Conservation (phyloP, 2,888 invertebrate species). For the Acanthacorydalis orientalis region DNA sequence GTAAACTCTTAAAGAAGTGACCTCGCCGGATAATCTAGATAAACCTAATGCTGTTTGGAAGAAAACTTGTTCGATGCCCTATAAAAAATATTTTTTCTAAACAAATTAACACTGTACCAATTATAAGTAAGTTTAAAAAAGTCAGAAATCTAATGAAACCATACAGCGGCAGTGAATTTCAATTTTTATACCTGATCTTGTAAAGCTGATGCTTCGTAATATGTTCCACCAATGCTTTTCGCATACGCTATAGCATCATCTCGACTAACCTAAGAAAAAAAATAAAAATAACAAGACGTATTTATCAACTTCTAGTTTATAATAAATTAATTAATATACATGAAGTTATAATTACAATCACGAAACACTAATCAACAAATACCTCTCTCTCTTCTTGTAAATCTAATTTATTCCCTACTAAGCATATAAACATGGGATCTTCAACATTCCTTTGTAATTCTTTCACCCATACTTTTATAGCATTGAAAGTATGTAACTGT, state of each 20-base stretch:
- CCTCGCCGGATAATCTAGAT: constrained; percentile 33
- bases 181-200: constrained; percentile 41
- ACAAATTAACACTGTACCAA: neutral
- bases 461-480: constrained; percentile 74
- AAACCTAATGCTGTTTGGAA: constrained; percentile 44
- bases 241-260: constrained; percentile 65
- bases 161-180: neutral
- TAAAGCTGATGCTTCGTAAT: constrained; percentile 72
- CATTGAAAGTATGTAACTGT: constrained; percentile 51
- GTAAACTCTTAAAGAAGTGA: constrained; percentile 39
- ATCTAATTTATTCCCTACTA: constrained; percentile 80
- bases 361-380: neutral
- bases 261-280: constrained; percentile 24
- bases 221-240: constrained; percentile 61
- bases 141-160: neutral
- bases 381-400: constrained; percentile 45
- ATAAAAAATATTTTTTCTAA: constrained; percentile 13
- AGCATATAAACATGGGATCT: constrained; percentile 57
- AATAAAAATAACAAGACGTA: neutral
- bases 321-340: neutral
- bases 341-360: constrained; percentile 1
- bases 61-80: constrained; percentile 62
- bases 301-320: neutral
- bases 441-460: constrained; percentile 64
- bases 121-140: neutral